Conservation (phyloP, 2,888 invertebrate genomes). For the Ophion ellenae region DNA sequence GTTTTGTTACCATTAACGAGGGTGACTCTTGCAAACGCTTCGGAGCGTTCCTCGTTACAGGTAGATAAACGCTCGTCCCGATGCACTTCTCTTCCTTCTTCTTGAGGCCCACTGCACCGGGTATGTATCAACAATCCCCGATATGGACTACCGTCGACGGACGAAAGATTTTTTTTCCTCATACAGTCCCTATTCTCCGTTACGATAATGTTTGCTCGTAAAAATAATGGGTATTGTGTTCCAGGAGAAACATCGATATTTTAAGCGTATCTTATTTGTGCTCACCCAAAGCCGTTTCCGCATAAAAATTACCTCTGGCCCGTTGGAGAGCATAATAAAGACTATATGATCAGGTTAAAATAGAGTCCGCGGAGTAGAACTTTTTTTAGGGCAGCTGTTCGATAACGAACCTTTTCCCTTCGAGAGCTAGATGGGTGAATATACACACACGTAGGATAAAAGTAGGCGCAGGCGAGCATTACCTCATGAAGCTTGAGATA, state of each 20-base stretch:
- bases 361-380: constrained; percentile 16
- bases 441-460: constrained; percentile 14
- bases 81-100: constrained; percentile 54
- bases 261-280: neutral
- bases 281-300: constrained; percentile 14
- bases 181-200: constrained; percentile 19
- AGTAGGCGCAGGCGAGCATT: constrained; percentile 15
- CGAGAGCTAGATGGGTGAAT: constrained; percentile 11
- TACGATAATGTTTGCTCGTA: too few species aligned
- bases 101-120: constrained; percentile 64
- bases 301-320: neutral
- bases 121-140: constrained; percentile 76
- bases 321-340: constrained; percentile 1
- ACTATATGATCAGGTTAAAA: constrained; percentile 15
- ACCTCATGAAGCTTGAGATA: constrained; percentile 40
- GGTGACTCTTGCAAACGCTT: constrained; percentile 73
- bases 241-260: neutral
- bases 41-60: constrained; percentile 74
- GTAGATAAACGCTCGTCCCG: constrained; percentile 31
- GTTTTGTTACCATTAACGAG: constrained; percentile 76
- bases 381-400: constrained; percentile 54
- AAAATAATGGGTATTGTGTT: neutral
- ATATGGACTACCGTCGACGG: constrained; percentile 67
- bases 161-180: constrained; percentile 20
- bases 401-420: constrained; percentile 58